Percentiles rank a stretch among this genome's conserved stretches.
These are phyloP conservation scores for Drosophila paulistorum DNA, from an alignment of 1,140 invertebrate genomes.

Conservation along the genomic window DNA sequence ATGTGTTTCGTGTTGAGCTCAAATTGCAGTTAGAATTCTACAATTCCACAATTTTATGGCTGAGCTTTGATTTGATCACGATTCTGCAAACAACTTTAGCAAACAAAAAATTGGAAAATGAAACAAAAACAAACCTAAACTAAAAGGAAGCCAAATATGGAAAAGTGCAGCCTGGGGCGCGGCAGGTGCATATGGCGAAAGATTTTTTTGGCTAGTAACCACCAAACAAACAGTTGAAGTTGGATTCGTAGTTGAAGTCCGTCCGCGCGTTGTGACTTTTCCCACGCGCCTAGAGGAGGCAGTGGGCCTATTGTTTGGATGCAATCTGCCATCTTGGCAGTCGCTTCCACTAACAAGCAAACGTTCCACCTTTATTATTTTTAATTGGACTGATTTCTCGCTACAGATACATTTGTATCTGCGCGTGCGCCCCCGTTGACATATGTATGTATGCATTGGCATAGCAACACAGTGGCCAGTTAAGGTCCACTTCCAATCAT, in stretches of 20 bases:
- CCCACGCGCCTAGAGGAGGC: slow-evolving; percentile 53
- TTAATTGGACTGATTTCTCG: slow-evolving; percentile 79
- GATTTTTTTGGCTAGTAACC: slow-evolving; percentile 17
- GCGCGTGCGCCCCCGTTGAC: slow-evolving; percentile 51
- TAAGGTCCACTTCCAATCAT: slow-evolving; percentile 54
- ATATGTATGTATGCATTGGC: slow-evolving; percentile 41
- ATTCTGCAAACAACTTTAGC: slow-evolving; percentile 25
- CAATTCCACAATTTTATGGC: slow-evolving; percentile 72
- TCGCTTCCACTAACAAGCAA: slow-evolving; percentile 64
- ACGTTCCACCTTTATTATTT: slow-evolving; percentile 75
- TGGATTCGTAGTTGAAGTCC: not conserved
- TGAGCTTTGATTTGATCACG: slow-evolving; percentile 74
- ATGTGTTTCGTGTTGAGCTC: slow-evolving; percentile 58
- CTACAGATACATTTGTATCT: slow-evolving; percentile 77
- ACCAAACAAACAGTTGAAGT: slow-evolving; percentile 1
- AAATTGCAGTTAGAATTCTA: slow-evolving; percentile 67
- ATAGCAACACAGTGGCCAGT: not conserved
- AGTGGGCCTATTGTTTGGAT: slow-evolving; percentile 61
- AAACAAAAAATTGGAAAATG: slow-evolving; percentile 15
- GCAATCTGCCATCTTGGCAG: slow-evolving; percentile 74
- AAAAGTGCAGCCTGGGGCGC: slow-evolving; percentile 43
- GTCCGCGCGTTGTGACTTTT: slow-evolving; percentile 45
- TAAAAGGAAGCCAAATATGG: slow-evolving; percentile 43
- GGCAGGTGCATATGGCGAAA: slow-evolving; percentile 56
- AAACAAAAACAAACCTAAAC: slow-evolving; percentile 25